phyloP scores from a whole-genome alignment of 2,888 invertebrate species.

The Lithodes maja region DNA sequence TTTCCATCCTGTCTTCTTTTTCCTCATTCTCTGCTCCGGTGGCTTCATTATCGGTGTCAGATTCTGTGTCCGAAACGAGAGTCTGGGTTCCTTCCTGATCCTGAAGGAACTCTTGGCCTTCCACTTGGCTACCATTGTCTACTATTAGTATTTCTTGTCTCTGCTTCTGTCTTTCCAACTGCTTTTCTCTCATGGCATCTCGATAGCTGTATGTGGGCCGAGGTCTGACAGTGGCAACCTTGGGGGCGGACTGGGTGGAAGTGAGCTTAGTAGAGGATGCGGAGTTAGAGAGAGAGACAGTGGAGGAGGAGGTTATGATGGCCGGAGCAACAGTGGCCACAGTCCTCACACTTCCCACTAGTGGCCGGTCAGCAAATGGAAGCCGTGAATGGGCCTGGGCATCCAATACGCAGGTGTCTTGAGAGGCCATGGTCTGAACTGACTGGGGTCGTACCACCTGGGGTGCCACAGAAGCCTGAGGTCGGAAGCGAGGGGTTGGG shows the following conservation, averaged over 20 bases:
- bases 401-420: slow-evolving; percentile 23
- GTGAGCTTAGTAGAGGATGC: slow-evolving; percentile 71
- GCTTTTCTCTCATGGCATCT: slow-evolving; percentile 70
- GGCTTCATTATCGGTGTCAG: slow-evolving; percentile 58
- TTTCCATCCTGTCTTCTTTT: slow-evolving; percentile 59
- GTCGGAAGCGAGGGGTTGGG: slow-evolving; percentile 38
- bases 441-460: slow-evolving; percentile 51
- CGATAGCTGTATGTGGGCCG: slow-evolving; percentile 71
- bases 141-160: slow-evolving; percentile 57
- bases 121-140: background rate
- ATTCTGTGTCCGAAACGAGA: slow-evolving; percentile 35
- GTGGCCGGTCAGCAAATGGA: slow-evolving; percentile 52
- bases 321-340: slow-evolving; percentile 71
- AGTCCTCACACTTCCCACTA: slow-evolving; percentile 59
- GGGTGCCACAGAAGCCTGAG: slow-evolving; percentile 65
- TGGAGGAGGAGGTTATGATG: slow-evolving; percentile 62
- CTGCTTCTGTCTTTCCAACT: slow-evolving; percentile 54
- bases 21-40: slow-evolving; percentile 41
- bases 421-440: slow-evolving; percentile 32
- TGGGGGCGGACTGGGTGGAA: slow-evolving; percentile 43
- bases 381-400: slow-evolving; percentile 46
- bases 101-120: slow-evolving; percentile 40
- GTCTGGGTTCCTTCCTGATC: slow-evolving; percentile 35
- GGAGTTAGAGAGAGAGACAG: slow-evolving; percentile 72
- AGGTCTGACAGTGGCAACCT: slow-evolving; percentile 62